phyloP scores from a whole-genome alignment of 1,140 invertebrate species.

The Calliphora vicina region DNA sequence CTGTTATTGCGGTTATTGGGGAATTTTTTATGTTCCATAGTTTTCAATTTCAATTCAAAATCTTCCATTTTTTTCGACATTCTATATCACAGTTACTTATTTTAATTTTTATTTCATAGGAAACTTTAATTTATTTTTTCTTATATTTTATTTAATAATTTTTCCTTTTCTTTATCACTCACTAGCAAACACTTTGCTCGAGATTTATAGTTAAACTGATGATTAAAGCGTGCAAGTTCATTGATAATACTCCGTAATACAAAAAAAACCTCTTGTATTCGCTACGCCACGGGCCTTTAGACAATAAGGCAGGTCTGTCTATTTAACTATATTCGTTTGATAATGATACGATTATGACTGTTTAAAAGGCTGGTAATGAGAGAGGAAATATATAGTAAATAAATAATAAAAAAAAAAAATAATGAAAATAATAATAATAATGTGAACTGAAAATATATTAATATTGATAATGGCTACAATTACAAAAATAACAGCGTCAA shows the following conservation, averaged over 20 bases:
- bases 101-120: too few species aligned
- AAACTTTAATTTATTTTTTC: neutral
- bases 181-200: conserved; percentile 1
- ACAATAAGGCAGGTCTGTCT: neutral
- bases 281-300: neutral
- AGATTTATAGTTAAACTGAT: neutral
- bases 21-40: neutral
- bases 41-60: neutral
- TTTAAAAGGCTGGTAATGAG: neutral
- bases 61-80: neutral
- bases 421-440: neutral
- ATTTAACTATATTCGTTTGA: neutral
- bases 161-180: neutral
- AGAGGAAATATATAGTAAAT: neutral
- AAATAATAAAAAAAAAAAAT: neutral
- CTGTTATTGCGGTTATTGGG: neutral
- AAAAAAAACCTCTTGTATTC: neutral
- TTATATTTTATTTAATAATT: neutral
- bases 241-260: neutral
- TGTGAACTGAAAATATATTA: neutral
- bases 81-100: neutral
- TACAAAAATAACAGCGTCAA: neutral
- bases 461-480: neutral
- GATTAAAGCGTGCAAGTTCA: neutral
- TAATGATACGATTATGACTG: neutral